Evolutionary conservation across 1,140 invertebrate species (phyloP).

Genomic region (Drosophila lacertosa): DNA sequence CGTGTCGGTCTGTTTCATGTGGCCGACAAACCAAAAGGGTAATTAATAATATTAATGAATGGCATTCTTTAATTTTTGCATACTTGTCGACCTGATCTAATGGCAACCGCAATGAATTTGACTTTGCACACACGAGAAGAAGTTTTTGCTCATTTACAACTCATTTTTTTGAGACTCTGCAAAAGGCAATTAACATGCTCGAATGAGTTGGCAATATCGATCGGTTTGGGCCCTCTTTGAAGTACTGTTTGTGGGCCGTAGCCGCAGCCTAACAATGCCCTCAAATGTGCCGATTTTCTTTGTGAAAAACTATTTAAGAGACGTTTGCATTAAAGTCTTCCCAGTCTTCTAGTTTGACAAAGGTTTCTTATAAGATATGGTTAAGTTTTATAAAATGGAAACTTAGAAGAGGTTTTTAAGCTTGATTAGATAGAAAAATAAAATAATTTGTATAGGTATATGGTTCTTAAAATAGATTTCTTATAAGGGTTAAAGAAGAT

Average conservation of each 20-base stretch:
- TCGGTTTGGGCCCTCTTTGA: constrained; percentile 60
- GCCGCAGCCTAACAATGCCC: constrained; percentile 14
- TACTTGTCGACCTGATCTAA: constrained; percentile 4
- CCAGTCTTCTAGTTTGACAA: background rate
- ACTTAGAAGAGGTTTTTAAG: too few relatives aligned
- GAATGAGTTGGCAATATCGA: constrained; percentile 52
- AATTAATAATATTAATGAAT: constrained; percentile 80
- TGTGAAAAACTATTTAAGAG: background rate
- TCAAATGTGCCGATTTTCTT: constrained; percentile 39
- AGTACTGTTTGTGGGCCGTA: constrained; percentile 23
- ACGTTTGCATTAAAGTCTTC: background rate
- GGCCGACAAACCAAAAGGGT: constrained; percentile 29
- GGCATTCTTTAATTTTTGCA: constrained; percentile 40
- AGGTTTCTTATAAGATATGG: too few relatives aligned
- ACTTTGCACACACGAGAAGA: constrained; percentile 41
- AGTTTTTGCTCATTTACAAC: constrained; percentile 76
- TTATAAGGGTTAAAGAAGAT: too few relatives aligned
- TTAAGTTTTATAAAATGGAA: too few relatives aligned
- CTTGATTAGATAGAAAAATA: too few relatives aligned
- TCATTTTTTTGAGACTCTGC: constrained; percentile 77
- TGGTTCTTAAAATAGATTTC: too few relatives aligned
- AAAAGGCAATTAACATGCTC: constrained; percentile 76
- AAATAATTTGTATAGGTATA: too few relatives aligned
- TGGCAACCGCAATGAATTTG: constrained; percentile 60
- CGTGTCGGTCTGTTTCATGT: constrained; percentile 60